Evolutionary conservation across 2,888 invertebrate genomes (phyloP).

Genomic region (Callyntrura sp.): DNA sequence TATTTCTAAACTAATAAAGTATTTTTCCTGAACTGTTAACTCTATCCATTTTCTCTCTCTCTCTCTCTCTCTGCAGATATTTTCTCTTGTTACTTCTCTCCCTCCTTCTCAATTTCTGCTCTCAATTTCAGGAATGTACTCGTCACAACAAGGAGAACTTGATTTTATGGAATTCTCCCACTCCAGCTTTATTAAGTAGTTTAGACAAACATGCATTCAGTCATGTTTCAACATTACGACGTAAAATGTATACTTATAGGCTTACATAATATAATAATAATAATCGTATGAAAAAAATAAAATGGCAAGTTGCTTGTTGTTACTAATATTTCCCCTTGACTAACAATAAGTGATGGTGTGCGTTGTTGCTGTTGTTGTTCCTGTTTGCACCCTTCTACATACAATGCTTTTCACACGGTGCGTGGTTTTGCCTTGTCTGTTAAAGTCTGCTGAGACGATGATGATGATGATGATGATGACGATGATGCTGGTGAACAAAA

Average conservation of each 20-base stretch:
- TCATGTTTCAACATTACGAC: too few relatives aligned
- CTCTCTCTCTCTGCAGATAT: background rate
- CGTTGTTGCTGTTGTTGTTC: conserved; percentile 2
- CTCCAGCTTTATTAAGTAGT: background rate
- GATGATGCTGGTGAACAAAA: conserved; percentile 39
- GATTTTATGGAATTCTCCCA: background rate
- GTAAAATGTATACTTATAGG: too few relatives aligned
- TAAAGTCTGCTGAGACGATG: conserved; percentile 3
- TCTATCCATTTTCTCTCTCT: too few relatives aligned
- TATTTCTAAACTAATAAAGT: conserved; percentile 40
- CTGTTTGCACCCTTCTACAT: conserved; percentile 26
- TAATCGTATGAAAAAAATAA: conserved; percentile 10
- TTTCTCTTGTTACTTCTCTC: conserved; percentile 2
- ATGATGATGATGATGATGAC: too few relatives aligned
- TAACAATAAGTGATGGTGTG: conserved; percentile 36
- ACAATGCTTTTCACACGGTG: conserved; percentile 41
- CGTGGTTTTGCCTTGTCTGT: conserved; percentile 31
- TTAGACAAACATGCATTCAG: background rate
- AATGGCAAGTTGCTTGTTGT: conserved; percentile 59
- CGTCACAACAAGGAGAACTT: conserved; percentile 26
- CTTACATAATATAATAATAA: background rate
- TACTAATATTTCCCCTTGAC: conserved; percentile 60
- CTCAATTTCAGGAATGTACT: conserved; percentile 15
- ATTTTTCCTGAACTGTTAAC: conserved; percentile 42
- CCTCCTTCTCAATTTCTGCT: conserved; percentile 41